Evolutionary conservation across 2,888 invertebrate genomes (phyloP).

Genomic region (Lasioglossum oenotherae): DNA sequence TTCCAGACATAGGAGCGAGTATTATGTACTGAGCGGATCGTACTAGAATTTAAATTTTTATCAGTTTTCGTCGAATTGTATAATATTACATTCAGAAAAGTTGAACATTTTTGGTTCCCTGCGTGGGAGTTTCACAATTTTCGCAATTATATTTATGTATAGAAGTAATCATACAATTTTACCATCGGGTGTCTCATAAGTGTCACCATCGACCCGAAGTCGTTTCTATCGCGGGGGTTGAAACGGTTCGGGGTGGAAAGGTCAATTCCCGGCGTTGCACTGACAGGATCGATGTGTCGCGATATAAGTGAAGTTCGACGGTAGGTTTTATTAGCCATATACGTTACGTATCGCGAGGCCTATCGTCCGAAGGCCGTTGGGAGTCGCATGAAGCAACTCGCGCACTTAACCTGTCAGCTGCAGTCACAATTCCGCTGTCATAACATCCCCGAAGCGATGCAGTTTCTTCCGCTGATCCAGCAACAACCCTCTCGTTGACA

Average conservation of each 20-base stretch:
- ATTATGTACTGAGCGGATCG: no score
- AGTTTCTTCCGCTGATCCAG: not conserved
- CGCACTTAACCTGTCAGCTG: not conserved
- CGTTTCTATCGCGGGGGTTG: not conserved
- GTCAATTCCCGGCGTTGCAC: not conserved
- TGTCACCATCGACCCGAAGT: not conserved
- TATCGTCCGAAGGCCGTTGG: not conserved
- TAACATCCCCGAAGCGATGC: not conserved
- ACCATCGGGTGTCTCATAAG: no score
- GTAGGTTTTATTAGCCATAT: not conserved
- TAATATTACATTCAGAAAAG: no score
- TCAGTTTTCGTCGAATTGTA: no score
- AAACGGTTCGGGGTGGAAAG: not conserved
- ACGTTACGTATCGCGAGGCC: not conserved
- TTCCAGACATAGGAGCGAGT: no score
- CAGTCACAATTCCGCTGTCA: not conserved
- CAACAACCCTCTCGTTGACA: not conserved
- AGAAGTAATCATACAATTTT: no score
- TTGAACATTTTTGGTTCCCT: no score
- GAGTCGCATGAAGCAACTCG: not conserved
- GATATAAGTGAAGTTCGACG: not conserved
- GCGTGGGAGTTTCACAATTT: no score
- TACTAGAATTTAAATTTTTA: no score
- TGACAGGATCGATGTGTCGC: slow-evolving; percentile 17
- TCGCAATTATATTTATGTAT: no score